These are phyloP conservation scores for Callimorpha dominula DNA, from an alignment of 2,888 invertebrate genomes.

Conservation along the genomic window DNA sequence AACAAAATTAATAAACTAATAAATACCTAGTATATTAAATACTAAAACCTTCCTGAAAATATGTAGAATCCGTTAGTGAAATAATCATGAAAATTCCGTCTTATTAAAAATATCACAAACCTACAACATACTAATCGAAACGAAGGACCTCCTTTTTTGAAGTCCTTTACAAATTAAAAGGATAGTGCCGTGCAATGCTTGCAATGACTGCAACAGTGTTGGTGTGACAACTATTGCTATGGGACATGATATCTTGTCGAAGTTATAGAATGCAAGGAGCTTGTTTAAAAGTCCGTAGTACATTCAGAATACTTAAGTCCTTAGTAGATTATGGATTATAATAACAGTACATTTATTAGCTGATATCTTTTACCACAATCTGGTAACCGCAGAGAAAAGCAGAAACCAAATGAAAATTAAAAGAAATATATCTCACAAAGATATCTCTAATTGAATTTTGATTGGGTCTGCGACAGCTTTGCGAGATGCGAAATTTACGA, in stretches of 20 bases:
- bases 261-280: not conserved
- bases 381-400: not conserved
- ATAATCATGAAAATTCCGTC: too few species aligned
- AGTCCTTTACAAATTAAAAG: too few species aligned
- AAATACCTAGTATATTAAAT: too few species aligned
- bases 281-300: not conserved
- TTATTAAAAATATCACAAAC: too few species aligned
- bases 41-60: too few species aligned
- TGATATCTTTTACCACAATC: not conserved
- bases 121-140: too few species aligned
- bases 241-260: not conserved
- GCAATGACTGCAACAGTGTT: too few species aligned
- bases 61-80: too few species aligned
- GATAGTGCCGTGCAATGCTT: too few species aligned
- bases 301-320: not conserved
- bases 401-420: not conserved
- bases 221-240: too few species aligned
- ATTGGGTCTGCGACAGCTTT: constrained; percentile 38
- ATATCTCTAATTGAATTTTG: constrained; percentile 53
- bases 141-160: too few species aligned
- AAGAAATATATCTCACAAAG: constrained; percentile 38
- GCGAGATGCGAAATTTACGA: constrained; percentile 53
- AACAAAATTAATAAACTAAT: too few species aligned
- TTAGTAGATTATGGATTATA: not conserved
- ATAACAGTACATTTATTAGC: not conserved